Conservation (phyloP, 2,113 vertebrate species). For the Oryzias curvinotus region DNA sequence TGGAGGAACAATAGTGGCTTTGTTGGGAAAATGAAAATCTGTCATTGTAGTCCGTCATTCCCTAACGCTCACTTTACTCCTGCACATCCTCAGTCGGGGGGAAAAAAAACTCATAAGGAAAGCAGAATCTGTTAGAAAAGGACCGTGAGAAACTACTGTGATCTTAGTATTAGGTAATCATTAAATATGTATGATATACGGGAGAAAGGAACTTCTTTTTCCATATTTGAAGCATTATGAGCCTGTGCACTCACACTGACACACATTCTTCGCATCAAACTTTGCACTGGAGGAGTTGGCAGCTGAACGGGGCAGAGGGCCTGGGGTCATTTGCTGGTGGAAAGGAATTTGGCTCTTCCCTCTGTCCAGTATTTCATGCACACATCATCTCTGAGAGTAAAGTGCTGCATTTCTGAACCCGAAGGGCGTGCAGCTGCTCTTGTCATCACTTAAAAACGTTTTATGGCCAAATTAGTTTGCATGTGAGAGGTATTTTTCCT, state of each 20-base stretch:
- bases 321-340: constrained; percentile 66
- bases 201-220: constrained; percentile 20
- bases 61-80: constrained; percentile 25
- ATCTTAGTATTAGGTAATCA: no score
- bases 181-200: constrained; percentile 2
- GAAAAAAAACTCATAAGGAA: constrained; percentile 10
- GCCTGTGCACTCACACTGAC: constrained; percentile 45
- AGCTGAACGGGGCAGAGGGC: constrained; percentile 54
- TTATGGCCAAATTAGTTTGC: constrained; percentile 6
- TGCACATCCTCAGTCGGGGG: constrained; percentile 41
- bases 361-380: constrained; percentile 48
- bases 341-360: constrained; percentile 76
- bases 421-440: neutral
- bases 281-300: constrained; percentile 50
- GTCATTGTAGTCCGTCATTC: constrained; percentile 52
- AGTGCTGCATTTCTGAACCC: constrained; percentile 9
- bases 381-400: constrained; percentile 57
- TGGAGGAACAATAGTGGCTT: constrained; percentile 63
- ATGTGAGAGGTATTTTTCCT: constrained; percentile 1
- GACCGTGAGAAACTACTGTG: neutral
- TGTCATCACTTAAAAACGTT: constrained; percentile 1
- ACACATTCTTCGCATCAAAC: constrained; percentile 58
- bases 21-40: constrained; percentile 46
- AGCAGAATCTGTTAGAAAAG: neutral
- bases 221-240: constrained; percentile 45